Evolutionary conservation across 1,140 invertebrate genomes (phyloP), one percentile per base, ranked within the genome.

Genomic region (Oedothorax gibbosus): DNA sequence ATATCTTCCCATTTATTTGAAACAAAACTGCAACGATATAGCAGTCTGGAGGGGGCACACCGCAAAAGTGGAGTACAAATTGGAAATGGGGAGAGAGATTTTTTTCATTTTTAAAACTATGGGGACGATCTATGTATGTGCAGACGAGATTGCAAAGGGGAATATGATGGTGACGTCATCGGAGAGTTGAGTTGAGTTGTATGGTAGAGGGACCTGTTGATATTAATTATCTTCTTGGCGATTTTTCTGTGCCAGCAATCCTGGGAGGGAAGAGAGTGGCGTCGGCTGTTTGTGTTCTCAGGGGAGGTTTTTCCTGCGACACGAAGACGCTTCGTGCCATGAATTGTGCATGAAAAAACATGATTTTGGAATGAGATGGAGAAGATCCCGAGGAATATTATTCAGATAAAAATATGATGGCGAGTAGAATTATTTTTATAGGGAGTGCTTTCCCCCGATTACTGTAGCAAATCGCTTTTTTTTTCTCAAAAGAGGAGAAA

Each of bases 1-100:
- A 79, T 79, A 64, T 64, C 77, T 79, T 68, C 49, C 54, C 62
- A 68, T 79, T 68, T 79, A 79, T 79, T 79, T 79, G 75, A 77
- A 77, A 77, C 75, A 77, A 77, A 77, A 77, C 75, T 35, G 21
- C 65, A 53, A 49, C 18, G 15, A 57, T 56, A 60, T 57, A 35
- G 35, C 35, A 35, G 35, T 35, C 35, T 35, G 35, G 1, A 35
- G 35, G 53, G 60, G 72, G 20, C 18, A 53, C 54, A 71, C 54
- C 8, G 72, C 20, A 56, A 75, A 75, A 35, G 72, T 15, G 51
- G 69, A n/a, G 69, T 14, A 75, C 53, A 75, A 75, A 75, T 75
- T 75, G 72, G 72, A 5, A 75, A 9, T 18, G n/a, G 72, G 72
- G 51, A 57, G 18, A 10, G 11, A 14, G 15, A 75, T 15, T 15